Conservation (phyloP, 2,113 vertebrate species). For the Proteles cristata region DNA sequence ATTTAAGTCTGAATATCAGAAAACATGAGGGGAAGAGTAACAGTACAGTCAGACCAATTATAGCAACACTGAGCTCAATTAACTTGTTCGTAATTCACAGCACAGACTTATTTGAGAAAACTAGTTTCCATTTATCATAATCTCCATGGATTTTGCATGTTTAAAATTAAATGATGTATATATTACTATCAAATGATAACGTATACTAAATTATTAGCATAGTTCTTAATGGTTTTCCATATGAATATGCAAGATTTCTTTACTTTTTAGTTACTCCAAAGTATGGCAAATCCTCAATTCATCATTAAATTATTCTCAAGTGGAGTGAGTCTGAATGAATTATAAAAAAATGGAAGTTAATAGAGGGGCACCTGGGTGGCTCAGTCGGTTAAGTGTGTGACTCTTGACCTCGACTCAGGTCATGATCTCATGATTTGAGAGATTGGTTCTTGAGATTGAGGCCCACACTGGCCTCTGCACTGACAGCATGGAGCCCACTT, state of each 20-base stretch:
- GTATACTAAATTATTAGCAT: not conserved
- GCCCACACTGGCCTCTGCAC: too few species aligned
- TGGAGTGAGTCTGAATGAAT: not conserved
- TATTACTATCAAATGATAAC: not conserved
- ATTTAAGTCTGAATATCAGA: slow-evolving; percentile 3
- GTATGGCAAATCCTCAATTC: not conserved
- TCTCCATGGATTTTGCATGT: not conserved
- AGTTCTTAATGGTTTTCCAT: slow-evolving; percentile 17
- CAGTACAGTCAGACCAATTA: not conserved
- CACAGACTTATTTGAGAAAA: not conserved
- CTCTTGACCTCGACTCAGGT: too few species aligned
- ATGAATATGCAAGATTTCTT: not conserved
- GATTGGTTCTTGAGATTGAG: too few species aligned
- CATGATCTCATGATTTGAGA: too few species aligned
- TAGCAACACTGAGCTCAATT: not conserved
- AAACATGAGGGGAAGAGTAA: not conserved
- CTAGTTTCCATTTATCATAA: not conserved
- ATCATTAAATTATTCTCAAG: slow-evolving; percentile 16
- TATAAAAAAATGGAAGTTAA: not conserved
- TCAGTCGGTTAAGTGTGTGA: too few species aligned
- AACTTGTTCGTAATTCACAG: not conserved
- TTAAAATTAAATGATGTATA: slow-evolving; percentile 26
- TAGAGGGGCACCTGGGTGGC: not conserved
- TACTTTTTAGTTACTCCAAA: not conserved
- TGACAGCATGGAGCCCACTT: too few species aligned